These are phyloP conservation scores for Lepidochitona cinerea DNA, from an alignment of 2,888 invertebrate genomes.

Conservation along the genomic window DNA sequence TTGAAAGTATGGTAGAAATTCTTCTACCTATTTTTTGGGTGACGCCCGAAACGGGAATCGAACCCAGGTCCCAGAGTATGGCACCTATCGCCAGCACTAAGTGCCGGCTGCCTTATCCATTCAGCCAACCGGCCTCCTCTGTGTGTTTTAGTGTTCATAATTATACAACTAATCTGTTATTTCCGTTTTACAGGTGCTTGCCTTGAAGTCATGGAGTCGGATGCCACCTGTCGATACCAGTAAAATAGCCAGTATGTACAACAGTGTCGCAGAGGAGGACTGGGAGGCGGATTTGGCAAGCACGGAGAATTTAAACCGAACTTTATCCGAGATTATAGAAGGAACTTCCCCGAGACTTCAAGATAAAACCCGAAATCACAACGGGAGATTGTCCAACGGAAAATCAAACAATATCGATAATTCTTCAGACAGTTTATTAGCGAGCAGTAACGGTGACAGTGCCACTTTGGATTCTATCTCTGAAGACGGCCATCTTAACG, in stretches of 20 bases:
- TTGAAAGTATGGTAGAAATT: too few species aligned
- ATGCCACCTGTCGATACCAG: not conserved
- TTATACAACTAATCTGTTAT: too few species aligned
- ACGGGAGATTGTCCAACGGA: not conserved
- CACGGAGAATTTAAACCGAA: slow-evolving; percentile 57
- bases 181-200: not conserved
- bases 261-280: slow-evolving; percentile 41
- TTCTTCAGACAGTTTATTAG: not conserved
- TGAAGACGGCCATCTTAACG: too few species aligned
- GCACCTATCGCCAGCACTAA: too few species aligned
- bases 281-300: slow-evolving; percentile 51
- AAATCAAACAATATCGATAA: not conserved
- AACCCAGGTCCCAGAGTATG: too few species aligned
- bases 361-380: not conserved
- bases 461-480: not conserved
- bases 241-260: not conserved
- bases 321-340: slow-evolving; percentile 60
- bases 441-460: not conserved
- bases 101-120: too few species aligned
- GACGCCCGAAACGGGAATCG: too few species aligned
- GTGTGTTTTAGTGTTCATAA: too few species aligned
- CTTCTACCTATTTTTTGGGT: too few species aligned
- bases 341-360: slow-evolving; percentile 28
- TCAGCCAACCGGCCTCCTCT: too few species aligned
- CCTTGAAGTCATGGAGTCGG: not conserved